These are phyloP conservation scores for Heliconius ismenius DNA, from an alignment of 2,888 invertebrate species.

Conservation along the genomic window DNA sequence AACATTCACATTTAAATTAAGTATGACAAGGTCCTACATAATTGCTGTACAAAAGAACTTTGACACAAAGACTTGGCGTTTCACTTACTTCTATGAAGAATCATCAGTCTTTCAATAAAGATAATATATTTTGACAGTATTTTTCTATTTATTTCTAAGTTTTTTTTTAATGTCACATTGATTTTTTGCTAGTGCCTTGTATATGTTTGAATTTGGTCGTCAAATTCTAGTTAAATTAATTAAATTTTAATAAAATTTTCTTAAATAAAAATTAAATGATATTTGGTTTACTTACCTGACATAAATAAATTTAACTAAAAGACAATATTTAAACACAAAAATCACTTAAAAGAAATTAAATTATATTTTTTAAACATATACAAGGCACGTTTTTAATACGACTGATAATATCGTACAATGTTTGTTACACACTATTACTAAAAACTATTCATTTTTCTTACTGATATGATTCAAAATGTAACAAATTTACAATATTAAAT, in stretches of 20 bases:
- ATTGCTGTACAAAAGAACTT: constrained; percentile 40
- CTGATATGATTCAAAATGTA: constrained; percentile 40
- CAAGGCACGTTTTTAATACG: background rate
- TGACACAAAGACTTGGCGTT: constrained; percentile 46
- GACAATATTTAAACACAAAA: too few species aligned
- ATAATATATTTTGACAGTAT: constrained; percentile 40
- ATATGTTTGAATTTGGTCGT: background rate
- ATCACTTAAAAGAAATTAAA: background rate
- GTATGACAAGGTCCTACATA: constrained; percentile 43
- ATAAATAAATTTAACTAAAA: too few species aligned
- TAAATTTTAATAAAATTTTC: too few species aligned
- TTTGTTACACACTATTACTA: constrained; percentile 34
- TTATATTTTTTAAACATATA: background rate
- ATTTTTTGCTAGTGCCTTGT: background rate
- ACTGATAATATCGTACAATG: constrained; percentile 19
- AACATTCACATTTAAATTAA: constrained; percentile 36
- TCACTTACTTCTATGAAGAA: constrained; percentile 50
- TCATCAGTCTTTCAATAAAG: constrained; percentile 74
- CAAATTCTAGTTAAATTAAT: too few species aligned
- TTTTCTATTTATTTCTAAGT: constrained; percentile 25
- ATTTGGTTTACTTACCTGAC: too few species aligned
- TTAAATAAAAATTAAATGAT: too few species aligned
- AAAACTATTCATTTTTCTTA: constrained; percentile 35
- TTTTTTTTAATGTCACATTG: background rate
- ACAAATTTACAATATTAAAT: constrained; percentile 14